phyloP scores from a whole-genome alignment of 1,140 invertebrate genomes.

The Nasonia vitripennis region DNA sequence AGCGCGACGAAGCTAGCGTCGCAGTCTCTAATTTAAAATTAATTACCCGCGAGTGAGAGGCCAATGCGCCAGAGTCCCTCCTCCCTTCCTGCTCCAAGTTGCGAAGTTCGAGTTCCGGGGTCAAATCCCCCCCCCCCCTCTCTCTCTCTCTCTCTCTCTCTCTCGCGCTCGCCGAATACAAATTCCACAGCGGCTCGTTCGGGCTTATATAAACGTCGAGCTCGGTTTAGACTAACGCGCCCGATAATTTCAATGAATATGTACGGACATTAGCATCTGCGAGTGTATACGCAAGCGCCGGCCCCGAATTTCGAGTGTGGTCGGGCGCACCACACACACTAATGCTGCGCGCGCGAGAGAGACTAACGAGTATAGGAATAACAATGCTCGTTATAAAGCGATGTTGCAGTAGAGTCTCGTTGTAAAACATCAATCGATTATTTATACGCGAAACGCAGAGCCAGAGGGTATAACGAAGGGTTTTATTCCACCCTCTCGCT shows the following conservation, averaged over 20 bases:
- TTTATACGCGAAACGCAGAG: not conserved
- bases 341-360: not conserved
- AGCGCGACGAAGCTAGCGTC: not conserved
- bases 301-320: not conserved
- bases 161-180: constrained; percentile 6
- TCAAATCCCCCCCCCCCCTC: not conserved
- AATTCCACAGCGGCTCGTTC: constrained; percentile 15
- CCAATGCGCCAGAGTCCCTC: not conserved
- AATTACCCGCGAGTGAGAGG: constrained; percentile 24
- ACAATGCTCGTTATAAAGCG: constrained; percentile 39
- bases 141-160: not conserved
- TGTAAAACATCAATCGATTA: constrained; percentile 27
- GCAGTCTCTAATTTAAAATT: constrained; percentile 44
- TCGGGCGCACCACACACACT: not conserved
- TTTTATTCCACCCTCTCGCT: too few species aligned
- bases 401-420: not conserved
- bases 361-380: constrained; percentile 35
- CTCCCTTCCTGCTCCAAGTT: not conserved
- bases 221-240: constrained; percentile 7
- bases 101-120: not conserved
- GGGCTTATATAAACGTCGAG: constrained; percentile 8
- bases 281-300: not conserved
- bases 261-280: constrained; percentile 39
- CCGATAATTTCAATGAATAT: constrained; percentile 50
- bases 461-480: too few species aligned